These are phyloP conservation scores for Antechinus flavipes DNA, from an alignment of 2,113 vertebrate species.

Conservation along the genomic window DNA sequence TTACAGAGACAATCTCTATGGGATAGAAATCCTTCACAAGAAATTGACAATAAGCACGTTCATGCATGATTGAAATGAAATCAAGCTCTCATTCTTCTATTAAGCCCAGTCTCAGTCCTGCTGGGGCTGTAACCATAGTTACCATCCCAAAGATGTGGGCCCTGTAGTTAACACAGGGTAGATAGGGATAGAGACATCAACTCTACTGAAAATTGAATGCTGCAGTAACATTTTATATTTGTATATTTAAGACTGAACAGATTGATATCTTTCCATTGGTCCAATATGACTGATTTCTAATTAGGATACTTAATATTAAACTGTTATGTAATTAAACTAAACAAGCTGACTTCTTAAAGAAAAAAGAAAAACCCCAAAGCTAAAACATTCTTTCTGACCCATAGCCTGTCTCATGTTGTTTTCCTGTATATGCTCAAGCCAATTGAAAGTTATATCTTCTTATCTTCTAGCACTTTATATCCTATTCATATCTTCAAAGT, in stretches of 20 bases:
- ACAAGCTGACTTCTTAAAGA: neutral
- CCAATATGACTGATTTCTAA: neutral
- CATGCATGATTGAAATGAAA: neutral
- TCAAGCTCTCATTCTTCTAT: neutral
- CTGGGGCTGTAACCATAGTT: neutral
- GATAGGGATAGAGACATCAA: neutral
- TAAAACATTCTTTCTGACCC: neutral
- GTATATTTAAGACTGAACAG: neutral
- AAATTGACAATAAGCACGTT: neutral
- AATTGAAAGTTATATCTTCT: neutral
- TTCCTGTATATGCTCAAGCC: neutral
- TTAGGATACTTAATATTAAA: neutral
- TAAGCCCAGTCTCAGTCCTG: neutral
- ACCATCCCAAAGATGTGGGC: neutral
- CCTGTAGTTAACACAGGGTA: too few relatives aligned
- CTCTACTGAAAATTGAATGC: neutral
- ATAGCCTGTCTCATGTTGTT: neutral
- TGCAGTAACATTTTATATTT: neutral
- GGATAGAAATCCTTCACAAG: neutral
- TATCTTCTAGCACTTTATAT: neutral
- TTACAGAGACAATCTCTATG: neutral
- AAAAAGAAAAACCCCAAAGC: slow-evolving; percentile 9
- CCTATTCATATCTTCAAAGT: neutral
- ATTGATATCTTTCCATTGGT: neutral
- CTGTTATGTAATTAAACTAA: neutral